Base-by-base conservation (phyloP, 2,888 invertebrate species). In the Lycocerus yunnanus region DNA sequence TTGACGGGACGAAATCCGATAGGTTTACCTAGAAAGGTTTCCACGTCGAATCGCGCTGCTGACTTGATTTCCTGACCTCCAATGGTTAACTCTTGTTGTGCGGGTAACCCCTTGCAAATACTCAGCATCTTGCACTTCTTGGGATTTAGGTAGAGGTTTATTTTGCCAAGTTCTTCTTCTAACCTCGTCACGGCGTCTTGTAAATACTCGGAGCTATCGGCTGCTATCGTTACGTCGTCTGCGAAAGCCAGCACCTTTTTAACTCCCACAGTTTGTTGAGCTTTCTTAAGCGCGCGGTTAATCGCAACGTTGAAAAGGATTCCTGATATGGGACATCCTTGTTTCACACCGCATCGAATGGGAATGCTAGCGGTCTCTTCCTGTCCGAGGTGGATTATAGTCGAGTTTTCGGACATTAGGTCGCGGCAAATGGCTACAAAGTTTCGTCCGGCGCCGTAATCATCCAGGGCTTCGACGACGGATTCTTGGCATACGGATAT, bases 381-480 rank as follows among this genome's bases (percentile, higher is more conserved):
- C 0, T 13, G 13, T 3, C 13, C 27, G 0, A 27, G n/a, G 13
- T 5, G 1, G 0, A 13, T 5, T 0, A 3, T 3, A 0, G 13
- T n/a, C 0, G 13, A 3, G 3, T 8, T 21, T 21, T 0, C 6
- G 1, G 1, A 1, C 21, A 21, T 1, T 4, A 18, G 4, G 4
- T 18, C 18, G 18, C 18, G 18, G 2, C 3, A 2, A 4, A 18
- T 18, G 2, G 10, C 24, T 0, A 24, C 24, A 11, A 24, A 24
- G 10, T 24, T 2, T 11, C 1, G 1, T 10, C 24, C 24, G 0
- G 24, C 11, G 9, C 24, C 24, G 0, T 24, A 2, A 2, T 2
- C 24, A 10, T 24, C 11, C 3, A 24, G 11, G 0, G 24, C 11
- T 24, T 24, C 11, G 9, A 10, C 24, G 11, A 27, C n/a, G 13